A percentile compares a stretch with the other conserved stretches of the same genome.
Conservation (phyloP, 2,113 vertebrate genomes). For the Apeltes quadracus region DNA sequence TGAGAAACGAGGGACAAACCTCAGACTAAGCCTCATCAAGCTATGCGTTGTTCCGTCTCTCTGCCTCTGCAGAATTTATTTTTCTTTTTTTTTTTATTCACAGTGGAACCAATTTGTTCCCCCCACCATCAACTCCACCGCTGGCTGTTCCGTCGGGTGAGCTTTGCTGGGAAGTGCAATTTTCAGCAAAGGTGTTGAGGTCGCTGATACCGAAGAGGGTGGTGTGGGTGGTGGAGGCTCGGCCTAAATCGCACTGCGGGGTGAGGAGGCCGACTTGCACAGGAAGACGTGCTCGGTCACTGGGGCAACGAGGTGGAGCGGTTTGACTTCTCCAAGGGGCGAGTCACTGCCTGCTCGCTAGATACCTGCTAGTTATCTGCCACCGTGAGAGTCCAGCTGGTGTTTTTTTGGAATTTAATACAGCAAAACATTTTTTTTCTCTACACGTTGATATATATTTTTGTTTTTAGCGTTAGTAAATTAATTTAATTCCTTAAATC, state of each 20-base stretch:
- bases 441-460: too few relatives aligned
- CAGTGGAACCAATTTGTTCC: too few relatives aligned
- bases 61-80: neutral
- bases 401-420: slow-evolving; percentile 1
- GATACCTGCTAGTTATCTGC: slow-evolving; percentile 5
- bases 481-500: neutral
- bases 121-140: neutral
- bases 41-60: slow-evolving; percentile 36
- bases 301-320: slow-evolving; percentile 19
- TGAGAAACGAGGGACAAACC: slow-evolving; percentile 44
- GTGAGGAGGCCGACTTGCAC: neutral
- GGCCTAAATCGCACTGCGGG: neutral
- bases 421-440: neutral
- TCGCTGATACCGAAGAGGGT: neutral
- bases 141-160: neutral
- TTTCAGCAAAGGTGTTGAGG: too few relatives aligned
- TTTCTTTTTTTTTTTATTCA: neutral
- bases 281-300: slow-evolving; percentile 18
- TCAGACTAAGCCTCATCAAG: slow-evolving; percentile 52
- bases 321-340: slow-evolving; percentile 19
- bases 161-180: neutral
- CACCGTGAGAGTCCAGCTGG: neutral
- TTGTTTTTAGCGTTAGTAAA: neutral
- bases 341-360: slow-evolving; percentile 46
- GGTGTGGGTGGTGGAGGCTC: neutral